These are phyloP conservation scores for Heliothis subflexa DNA, from an alignment of 1,140 invertebrate genomes.

Conservation along the genomic window DNA sequence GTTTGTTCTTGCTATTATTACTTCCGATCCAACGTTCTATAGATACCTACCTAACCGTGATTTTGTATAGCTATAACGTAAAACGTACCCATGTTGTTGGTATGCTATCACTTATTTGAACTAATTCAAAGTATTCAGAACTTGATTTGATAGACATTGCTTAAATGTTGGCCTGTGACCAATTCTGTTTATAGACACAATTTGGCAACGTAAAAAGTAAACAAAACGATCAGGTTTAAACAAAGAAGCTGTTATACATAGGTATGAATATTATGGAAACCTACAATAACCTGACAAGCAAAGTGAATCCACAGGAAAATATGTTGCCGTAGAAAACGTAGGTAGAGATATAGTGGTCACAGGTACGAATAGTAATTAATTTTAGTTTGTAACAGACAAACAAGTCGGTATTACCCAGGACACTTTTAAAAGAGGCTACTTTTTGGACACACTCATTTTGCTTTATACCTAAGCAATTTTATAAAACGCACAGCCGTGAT, in stretches of 20 bases:
- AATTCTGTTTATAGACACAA: not conserved
- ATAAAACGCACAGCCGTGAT: too few species aligned
- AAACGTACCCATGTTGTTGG: not conserved
- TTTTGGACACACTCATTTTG: too few species aligned
- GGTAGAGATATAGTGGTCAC: too few species aligned
- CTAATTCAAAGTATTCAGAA: not conserved
- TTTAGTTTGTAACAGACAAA: too few species aligned
- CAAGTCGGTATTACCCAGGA: too few species aligned
- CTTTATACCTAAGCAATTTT: too few species aligned
- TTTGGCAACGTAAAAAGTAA: not conserved
- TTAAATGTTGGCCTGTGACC: not conserved
- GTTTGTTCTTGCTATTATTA: slow-evolving; percentile 5
- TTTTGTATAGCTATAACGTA: not conserved
- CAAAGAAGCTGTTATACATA: not conserved
- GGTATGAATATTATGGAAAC: too few species aligned
- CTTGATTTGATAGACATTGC: not conserved
- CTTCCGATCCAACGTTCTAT: not conserved
- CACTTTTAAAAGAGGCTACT: too few species aligned
- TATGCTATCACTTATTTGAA: not conserved
- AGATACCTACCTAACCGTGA: slow-evolving; percentile 11
- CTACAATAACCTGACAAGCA: too few species aligned
- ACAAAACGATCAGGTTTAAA: not conserved
- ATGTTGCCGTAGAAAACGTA: too few species aligned
- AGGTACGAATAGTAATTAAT: too few species aligned
- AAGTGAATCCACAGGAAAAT: too few species aligned